A percentile compares a stretch with the other conserved stretches of the same genome.
Conservation (phyloP, 2,888 invertebrate genomes). For the Cantharis lateralis region DNA sequence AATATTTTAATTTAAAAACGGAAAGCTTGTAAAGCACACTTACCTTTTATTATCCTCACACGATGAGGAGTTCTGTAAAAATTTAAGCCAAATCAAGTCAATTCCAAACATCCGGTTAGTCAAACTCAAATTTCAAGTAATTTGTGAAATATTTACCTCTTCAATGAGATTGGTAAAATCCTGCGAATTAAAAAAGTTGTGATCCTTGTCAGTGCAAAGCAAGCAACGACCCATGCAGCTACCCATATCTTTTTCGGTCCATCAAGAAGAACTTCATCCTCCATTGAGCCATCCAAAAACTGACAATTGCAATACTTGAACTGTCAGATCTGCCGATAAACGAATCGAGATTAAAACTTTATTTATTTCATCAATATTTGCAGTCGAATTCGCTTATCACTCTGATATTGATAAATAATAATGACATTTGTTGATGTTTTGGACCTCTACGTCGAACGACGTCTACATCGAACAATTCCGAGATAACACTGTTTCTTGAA, state of each 20-base stretch:
- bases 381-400: not conserved
- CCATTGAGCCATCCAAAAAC: conserved; percentile 46
- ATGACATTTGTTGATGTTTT: not conserved
- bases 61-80: conserved; percentile 21
- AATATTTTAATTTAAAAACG: conserved; percentile 26
- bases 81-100: not conserved
- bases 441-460: not conserved
- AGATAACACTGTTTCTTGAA: not conserved
- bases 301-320: not conserved
- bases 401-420: not conserved
- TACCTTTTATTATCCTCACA: conserved; percentile 31
- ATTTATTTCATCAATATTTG: not conserved
- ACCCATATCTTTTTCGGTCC: conserved; percentile 56
- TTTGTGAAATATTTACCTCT: conserved; percentile 11
- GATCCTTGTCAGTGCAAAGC: conserved; percentile 43
- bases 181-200: conserved; percentile 31
- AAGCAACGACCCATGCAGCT: conserved; percentile 59
- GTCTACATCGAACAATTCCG: not conserved
- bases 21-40: conserved; percentile 1
- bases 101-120: not conserved
- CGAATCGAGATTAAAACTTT: not conserved
- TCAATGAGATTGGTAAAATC: conserved; percentile 40
- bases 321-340: not conserved
- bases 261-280: conserved; percentile 50
- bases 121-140: not conserved